Percentiles rank a stretch among this genome's conserved stretches.
Evolutionary conservation across 2,797 vertebrate genomes (phyloP).

Genomic region (Periophthalmus magnuspinnatus): DNA sequence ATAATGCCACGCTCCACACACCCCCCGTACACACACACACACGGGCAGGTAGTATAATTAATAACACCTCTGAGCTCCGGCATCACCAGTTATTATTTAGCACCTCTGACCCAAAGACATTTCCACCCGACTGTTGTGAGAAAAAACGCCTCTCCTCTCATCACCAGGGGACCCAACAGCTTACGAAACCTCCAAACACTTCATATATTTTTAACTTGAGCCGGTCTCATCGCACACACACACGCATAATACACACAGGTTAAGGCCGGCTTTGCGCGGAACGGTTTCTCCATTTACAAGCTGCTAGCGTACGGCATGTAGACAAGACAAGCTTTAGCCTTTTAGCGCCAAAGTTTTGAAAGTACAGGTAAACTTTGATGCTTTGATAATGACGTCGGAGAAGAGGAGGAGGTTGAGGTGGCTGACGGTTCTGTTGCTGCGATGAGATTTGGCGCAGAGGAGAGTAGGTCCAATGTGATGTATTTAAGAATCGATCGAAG

Average conservation of each 20-base stretch:
- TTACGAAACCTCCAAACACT: slow-evolving; percentile 5
- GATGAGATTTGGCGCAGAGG: no score
- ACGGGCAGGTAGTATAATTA: slow-evolving; percentile 66
- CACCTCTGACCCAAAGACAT: slow-evolving; percentile 47
- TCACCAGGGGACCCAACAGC: slow-evolving; percentile 11
- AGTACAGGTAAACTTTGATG: no score
- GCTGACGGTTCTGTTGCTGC: background rate
- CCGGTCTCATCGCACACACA: background rate
- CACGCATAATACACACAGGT: slow-evolving; percentile 2
- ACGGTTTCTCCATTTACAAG: background rate
- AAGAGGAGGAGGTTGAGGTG: no score
- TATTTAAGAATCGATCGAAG: no score
- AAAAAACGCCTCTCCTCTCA: slow-evolving; percentile 1
- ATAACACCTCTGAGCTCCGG: slow-evolving; percentile 50
- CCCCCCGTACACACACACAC: slow-evolving; percentile 59
- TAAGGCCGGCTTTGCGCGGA: background rate
- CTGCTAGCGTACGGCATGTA: background rate
- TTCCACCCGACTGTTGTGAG: slow-evolving; percentile 31
- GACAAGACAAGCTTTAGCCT: background rate
- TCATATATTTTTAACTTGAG: slow-evolving; percentile 7
- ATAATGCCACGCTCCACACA: slow-evolving; percentile 59
- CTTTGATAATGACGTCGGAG: no score
- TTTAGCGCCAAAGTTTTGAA: background rate
- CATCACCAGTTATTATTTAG: slow-evolving; percentile 48
- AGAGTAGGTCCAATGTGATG: no score